Conservation (phyloP, 2,113 vertebrate species). For the Nothobranchius furzeri region DNA sequence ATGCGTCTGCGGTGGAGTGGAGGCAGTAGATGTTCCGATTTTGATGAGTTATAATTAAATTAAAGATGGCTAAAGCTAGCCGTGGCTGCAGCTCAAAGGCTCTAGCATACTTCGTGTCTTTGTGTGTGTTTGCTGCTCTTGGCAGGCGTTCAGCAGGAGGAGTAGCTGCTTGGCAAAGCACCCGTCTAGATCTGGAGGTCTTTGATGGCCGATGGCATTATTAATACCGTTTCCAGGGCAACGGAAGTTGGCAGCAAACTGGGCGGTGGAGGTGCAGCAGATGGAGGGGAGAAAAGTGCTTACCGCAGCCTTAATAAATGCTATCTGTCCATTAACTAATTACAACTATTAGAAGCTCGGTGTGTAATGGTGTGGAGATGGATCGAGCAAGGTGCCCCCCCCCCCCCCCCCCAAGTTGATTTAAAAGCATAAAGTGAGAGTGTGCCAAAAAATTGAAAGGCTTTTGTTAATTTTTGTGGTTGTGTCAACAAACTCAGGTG, state of each 20-base stretch:
- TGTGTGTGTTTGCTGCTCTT: constrained; percentile 42
- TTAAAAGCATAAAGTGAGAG: constrained; percentile 72
- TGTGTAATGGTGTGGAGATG: constrained; percentile 60
- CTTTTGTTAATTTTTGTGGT: constrained; percentile 34
- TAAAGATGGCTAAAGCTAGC: constrained; percentile 15
- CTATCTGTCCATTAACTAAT: constrained; percentile 84
- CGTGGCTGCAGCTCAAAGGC: constrained; percentile 25
- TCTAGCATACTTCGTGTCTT: constrained; percentile 29
- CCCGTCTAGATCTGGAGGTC: constrained; percentile 60
- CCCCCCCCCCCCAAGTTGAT: constrained; percentile 62
- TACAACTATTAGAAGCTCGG: constrained; percentile 76
- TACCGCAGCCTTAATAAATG: constrained; percentile 79
- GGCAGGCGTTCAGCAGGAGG: constrained; percentile 58
- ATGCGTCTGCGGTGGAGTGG: background rate
- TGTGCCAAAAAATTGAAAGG: constrained; percentile 66
- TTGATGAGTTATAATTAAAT: constrained; percentile 17
- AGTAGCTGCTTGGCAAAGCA: constrained; percentile 73
- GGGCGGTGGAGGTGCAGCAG: constrained; percentile 38
- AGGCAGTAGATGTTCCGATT: background rate
- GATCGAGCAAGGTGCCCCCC: constrained; percentile 53
- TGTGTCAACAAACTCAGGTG: constrained; percentile 46
- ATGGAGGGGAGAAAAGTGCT: constrained; percentile 66
- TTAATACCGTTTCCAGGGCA: constrained; percentile 69
- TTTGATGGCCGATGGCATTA: constrained; percentile 62
- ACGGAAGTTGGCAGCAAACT: constrained; percentile 54